phyloP scores from a whole-genome alignment of 2,797 vertebrate species.

The Enteromius paludinosus region DNA sequence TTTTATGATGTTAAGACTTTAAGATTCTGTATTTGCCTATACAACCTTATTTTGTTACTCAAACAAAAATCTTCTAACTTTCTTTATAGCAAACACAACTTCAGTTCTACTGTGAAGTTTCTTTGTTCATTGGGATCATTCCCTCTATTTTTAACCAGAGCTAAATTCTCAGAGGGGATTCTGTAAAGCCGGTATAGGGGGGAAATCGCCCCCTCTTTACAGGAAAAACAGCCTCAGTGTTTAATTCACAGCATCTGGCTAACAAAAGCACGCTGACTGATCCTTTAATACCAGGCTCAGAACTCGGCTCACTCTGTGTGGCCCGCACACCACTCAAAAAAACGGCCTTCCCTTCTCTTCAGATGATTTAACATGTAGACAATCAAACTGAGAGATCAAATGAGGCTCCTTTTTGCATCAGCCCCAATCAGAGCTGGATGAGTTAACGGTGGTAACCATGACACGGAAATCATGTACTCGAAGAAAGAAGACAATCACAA shows the following conservation, averaged over 20 bases:
- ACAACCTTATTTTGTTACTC: background rate
- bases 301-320: slow-evolving; percentile 23
- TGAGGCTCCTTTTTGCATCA: background rate
- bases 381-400: slow-evolving; percentile 5
- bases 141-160: slow-evolving; percentile 43
- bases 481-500: background rate
- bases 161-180: slow-evolving; percentile 31
- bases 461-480: background rate
- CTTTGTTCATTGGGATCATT: slow-evolving; percentile 29
- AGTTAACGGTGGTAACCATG: background rate
- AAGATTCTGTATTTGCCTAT: background rate
- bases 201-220: slow-evolving; percentile 29
- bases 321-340: slow-evolving; percentile 12
- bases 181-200: slow-evolving; percentile 30
- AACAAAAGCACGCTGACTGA: slow-evolving; percentile 45
- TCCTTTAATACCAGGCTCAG: slow-evolving; percentile 29
- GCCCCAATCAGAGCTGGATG: slow-evolving; percentile 1
- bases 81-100: slow-evolving; percentile 8
- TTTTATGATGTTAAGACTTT: background rate
- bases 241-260: slow-evolving; percentile 54
- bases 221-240: slow-evolving; percentile 50
- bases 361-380: slow-evolving; percentile 27
- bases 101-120: slow-evolving; percentile 2
- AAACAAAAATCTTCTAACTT: background rate
- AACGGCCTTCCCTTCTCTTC: slow-evolving; percentile 1